A percentile compares a stretch with the other conserved stretches of the same genome.
These are phyloP conservation scores for Crepidodera aurea DNA, from an alignment of 2,888 invertebrate genomes.

Conservation along the genomic window DNA sequence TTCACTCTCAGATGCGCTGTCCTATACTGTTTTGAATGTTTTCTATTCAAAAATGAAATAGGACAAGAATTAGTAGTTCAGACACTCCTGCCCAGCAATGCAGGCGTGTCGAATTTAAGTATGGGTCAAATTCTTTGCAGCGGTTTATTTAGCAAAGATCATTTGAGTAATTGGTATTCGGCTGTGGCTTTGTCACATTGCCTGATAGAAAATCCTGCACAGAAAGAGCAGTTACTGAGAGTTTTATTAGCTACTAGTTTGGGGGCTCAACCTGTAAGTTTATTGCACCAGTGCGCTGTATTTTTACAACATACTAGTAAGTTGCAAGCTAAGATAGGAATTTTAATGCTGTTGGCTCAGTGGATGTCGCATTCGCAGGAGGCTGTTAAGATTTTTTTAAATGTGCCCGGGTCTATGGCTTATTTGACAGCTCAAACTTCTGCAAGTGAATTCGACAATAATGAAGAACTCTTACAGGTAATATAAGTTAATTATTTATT, in stretches of 20 bases:
- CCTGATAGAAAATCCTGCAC: conserved; percentile 82
- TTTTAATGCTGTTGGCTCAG: conserved; percentile 87
- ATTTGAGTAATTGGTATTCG: conserved; percentile 95
- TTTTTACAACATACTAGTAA: conserved; percentile 84
- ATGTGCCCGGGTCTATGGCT: conserved; percentile 74
- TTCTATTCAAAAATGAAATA: conserved; percentile 89
- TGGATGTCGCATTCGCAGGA: conserved; percentile 87
- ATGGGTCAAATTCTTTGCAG: conserved; percentile 91
- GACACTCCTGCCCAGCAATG: conserved; percentile 87
- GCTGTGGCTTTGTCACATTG: conserved; percentile 91
- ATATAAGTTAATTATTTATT: not conserved
- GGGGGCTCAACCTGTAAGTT: conserved; percentile 84
- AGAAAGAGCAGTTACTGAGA: conserved; percentile 89
- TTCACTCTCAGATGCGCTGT: conserved; percentile 89
- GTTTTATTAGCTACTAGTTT: conserved; percentile 89
- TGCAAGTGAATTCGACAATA: conserved; percentile 87
- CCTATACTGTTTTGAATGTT: conserved; percentile 97
- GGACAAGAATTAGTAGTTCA: conserved; percentile 90
- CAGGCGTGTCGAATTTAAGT: conserved; percentile 69
- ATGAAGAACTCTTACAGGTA: conserved; percentile 77
- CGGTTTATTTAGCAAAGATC: conserved; percentile 88
- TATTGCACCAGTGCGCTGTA: conserved; percentile 88
- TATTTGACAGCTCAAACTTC: conserved; percentile 84
- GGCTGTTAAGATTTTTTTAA: conserved; percentile 85
- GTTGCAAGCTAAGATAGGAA: conserved; percentile 84